Conservation (phyloP, 2,888 invertebrate species). For the Theretra japonica region DNA sequence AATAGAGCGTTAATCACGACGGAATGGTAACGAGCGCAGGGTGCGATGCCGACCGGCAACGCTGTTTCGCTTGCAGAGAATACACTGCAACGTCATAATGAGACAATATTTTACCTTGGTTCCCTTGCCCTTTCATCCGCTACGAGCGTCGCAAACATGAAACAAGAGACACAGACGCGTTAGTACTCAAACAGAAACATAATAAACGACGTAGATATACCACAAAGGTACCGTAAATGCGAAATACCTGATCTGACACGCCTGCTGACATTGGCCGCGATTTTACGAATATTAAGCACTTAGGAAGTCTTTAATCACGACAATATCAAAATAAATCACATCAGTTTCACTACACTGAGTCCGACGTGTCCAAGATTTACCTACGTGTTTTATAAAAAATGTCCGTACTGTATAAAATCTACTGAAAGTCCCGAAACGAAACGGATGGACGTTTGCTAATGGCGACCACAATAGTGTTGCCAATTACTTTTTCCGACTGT, state of each 20-base stretch:
- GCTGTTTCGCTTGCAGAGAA: slow-evolving; percentile 68
- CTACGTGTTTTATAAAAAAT: slow-evolving; percentile 61
- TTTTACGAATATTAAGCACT: slow-evolving; percentile 83
- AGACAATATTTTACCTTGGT: slow-evolving; percentile 87
- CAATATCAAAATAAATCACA: slow-evolving; percentile 78
- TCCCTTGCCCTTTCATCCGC: slow-evolving; percentile 95
- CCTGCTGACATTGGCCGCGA: slow-evolving; percentile 95
- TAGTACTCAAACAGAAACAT: slow-evolving; percentile 50
- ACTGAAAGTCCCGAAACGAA: slow-evolving; percentile 65
- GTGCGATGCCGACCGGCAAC: slow-evolving; percentile 74
- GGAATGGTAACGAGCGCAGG: slow-evolving; percentile 57
- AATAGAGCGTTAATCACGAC: slow-evolving; percentile 58
- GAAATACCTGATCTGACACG: slow-evolving; percentile 94
- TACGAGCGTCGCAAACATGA: slow-evolving; percentile 83
- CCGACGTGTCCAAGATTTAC: slow-evolving; percentile 71
- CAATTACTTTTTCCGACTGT: slow-evolving; percentile 36
- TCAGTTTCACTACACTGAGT: slow-evolving; percentile 80
- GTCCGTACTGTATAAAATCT: slow-evolving; percentile 70
- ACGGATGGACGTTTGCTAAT: slow-evolving; percentile 77
- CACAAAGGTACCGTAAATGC: slow-evolving; percentile 62
- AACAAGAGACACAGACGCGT: slow-evolving; percentile 78
- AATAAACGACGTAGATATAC: slow-evolving; percentile 51
- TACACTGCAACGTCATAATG: slow-evolving; percentile 82
- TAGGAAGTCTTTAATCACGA: slow-evolving; percentile 76
- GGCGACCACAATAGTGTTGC: slow-evolving; percentile 67